Percentiles rank a stretch among this genome's conserved stretches.
Conservation (phyloP, 2,888 invertebrate genomes). For the Metallyticus violacea region DNA sequence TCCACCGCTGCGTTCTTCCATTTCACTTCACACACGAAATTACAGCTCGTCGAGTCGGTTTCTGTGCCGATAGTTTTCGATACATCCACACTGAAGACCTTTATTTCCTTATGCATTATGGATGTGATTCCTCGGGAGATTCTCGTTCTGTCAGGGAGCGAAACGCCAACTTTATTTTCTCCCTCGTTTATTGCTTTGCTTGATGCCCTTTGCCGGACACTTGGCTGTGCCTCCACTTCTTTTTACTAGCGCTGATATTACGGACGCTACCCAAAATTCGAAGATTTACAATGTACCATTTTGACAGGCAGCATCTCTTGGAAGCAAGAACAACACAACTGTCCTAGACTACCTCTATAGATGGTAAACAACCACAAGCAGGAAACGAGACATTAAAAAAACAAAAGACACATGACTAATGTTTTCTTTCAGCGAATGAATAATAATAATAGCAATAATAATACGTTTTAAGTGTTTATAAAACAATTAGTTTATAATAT, state of each 20-base stretch:
- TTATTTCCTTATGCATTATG: slow-evolving; percentile 21
- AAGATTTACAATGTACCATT: background rate
- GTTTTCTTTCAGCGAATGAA: no score
- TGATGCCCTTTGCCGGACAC: background rate
- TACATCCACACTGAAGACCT: background rate
- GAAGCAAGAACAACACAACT: background rate
- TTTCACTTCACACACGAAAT: background rate
- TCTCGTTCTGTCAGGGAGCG: no score
- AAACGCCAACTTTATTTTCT: background rate
- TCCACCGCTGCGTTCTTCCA: background rate
- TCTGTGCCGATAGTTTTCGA: background rate
- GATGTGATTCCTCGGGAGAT: background rate
- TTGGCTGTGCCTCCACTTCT: background rate
- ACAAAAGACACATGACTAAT: no score
- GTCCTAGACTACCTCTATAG: no score
- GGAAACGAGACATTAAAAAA: no score
- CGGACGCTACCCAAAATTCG: background rate
- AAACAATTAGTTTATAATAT: no score
- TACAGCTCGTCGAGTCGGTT: no score
- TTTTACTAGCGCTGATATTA: background rate
- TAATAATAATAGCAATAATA: no score
- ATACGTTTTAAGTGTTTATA: no score
- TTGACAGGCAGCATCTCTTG: background rate
- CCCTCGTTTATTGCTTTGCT: background rate
- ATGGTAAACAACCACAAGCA: no score